Base-by-base conservation (phyloP, 2,797 vertebrate species). In the Pangasius sanitwongsei region DNA sequence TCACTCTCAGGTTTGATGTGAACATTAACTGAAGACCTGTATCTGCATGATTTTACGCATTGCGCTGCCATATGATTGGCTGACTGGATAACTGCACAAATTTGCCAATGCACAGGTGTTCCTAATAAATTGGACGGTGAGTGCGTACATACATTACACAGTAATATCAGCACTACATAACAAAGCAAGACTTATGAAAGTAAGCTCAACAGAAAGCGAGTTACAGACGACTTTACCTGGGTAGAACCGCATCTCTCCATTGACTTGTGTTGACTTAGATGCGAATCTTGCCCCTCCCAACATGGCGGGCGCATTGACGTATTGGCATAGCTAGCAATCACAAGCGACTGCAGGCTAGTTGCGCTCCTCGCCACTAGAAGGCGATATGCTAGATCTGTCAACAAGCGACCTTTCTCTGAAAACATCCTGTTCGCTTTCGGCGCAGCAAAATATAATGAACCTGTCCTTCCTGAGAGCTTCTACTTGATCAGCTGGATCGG, bases 371-470 rank as follows among this genome's bases (percentile, higher is more conserved):
- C n/a, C 83, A 34, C 63, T 6, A 69, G 83, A 23, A 6, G 83
- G 83, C 83, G 83, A 34, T 69, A 69, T 31, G 11, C 9, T 13
- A 1, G 48, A 3, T 69, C n/a, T 34, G n/a, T 85, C 63, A 34
- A 31, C 23, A 8, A 15, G 31, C 57, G 81, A 20, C 44, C 28
- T 85, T 85, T 85, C 31, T 37, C 31, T 80, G 86, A 87, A 87
- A 80, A 87, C 86, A 87, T 80, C 86, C 86, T 57, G 86, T 77
- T 55, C 86, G 41, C 28, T 72, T 63, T 86, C 74, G 74, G 83
- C 18, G 63, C 83, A 69, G 65, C 48, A 55, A 55, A 59, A 83
- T 84, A 69, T 69, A 25, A 70, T 69, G 83, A 70, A 85, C 48
- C 65, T 85, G 65, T 70, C n/a, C 65, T 70, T 15, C 6, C 20